phyloP scores from a whole-genome alignment of 2,113 vertebrate genomes.

The Ceyx margarethae region DNA sequence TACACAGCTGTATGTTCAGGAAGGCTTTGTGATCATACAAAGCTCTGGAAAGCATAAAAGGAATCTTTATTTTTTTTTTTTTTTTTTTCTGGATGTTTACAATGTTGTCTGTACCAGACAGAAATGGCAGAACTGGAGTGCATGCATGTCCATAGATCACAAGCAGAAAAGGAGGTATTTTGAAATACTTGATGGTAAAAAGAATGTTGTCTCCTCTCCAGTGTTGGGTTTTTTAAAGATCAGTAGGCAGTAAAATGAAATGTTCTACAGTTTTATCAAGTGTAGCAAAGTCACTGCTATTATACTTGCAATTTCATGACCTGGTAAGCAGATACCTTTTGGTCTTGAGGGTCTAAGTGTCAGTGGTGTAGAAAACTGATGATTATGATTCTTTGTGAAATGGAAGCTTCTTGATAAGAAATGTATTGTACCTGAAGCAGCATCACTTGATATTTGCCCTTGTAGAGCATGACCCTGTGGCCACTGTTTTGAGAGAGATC shows the following conservation, averaged over 20 bases:
- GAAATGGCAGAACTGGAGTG: background rate
- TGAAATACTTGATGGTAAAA: background rate
- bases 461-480: background rate
- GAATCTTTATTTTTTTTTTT: accelerated
- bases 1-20: background rate
- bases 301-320: slow-evolving; percentile 60
- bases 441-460: background rate
- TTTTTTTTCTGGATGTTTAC: background rate
- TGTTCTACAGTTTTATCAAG: slow-evolving; percentile 3
- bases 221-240: background rate
- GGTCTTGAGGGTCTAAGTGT: slow-evolving; percentile 19
- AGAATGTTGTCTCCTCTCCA: background rate
- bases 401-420: background rate
- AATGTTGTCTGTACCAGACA: background rate
- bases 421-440: background rate
- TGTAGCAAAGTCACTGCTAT: slow-evolving; percentile 17
- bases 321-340: slow-evolving; percentile 53
- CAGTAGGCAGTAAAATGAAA: slow-evolving; percentile 52
- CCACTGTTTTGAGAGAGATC: background rate
- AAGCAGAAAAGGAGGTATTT: background rate
- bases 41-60: background rate
- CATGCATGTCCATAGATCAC: background rate
- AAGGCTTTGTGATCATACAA: background rate
- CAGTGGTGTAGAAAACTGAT: slow-evolving; percentile 22
- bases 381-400: slow-evolving; percentile 36